Percentiles rank a stretch among this genome's conserved stretches.
phyloP scores from a whole-genome alignment of 2,113 vertebrate genomes.

The Sturnira hondurensis region DNA sequence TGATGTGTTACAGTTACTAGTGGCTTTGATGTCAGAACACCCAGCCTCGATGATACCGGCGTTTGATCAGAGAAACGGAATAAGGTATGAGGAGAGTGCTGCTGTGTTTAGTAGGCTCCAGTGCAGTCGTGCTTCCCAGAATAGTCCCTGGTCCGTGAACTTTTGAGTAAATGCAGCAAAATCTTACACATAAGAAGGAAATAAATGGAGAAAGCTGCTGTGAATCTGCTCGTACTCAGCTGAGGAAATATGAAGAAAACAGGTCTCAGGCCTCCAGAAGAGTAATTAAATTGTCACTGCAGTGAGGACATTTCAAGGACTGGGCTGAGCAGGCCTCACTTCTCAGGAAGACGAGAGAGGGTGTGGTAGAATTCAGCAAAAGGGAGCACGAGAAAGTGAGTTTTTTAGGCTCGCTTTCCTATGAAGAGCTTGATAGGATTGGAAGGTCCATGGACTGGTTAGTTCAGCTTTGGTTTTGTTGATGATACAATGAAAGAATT shows the following conservation, averaged over 20 bases:
- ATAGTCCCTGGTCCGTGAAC: neutral
- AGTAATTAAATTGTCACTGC: neutral
- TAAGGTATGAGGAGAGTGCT: constrained; percentile 86
- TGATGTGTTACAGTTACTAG: constrained; percentile 96
- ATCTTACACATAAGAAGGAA: neutral
- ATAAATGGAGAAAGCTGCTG: neutral
- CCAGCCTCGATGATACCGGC: constrained; percentile 98
- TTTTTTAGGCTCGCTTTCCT: neutral
- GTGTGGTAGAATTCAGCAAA: neutral
- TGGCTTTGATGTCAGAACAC: constrained; percentile 97
- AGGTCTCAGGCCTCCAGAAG: neutral
- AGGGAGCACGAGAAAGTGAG: neutral
- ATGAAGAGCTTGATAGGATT: neutral
- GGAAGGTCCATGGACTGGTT: neutral
- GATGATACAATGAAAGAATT: neutral
- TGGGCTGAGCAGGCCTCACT: neutral
- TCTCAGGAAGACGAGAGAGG: neutral
- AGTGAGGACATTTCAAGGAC: neutral
- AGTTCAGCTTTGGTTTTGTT: neutral
- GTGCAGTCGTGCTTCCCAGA: neutral
- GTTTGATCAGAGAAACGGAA: constrained; percentile 98
- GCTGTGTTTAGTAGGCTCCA: neutral
- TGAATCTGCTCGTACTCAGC: neutral
- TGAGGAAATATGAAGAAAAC: neutral
- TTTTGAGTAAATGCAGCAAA: neutral